Evolutionary conservation across 2,113 vertebrate genomes (phyloP).

Genomic region (Casuarius casuarius): DNA sequence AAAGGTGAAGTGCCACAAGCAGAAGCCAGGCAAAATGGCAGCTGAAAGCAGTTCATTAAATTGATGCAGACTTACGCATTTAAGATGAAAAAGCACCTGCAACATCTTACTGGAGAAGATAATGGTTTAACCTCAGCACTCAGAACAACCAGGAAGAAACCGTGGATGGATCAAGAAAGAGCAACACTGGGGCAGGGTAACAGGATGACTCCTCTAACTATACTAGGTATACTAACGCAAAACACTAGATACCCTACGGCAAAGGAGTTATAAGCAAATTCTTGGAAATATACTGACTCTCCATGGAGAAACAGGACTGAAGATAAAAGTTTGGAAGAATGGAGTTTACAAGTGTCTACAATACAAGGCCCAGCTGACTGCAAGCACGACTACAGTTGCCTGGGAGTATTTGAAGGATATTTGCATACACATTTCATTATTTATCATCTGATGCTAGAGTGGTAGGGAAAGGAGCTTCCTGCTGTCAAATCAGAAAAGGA

Average conservation of each 20-base stretch:
- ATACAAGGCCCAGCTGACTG: not conserved
- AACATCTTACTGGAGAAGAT: not conserved
- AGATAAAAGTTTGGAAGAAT: not conserved
- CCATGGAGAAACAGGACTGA: not conserved
- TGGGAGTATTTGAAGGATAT: not conserved
- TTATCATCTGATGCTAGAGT: not conserved
- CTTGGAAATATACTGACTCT: not conserved
- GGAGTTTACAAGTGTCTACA: not conserved
- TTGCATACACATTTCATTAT: not conserved
- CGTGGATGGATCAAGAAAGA: not conserved
- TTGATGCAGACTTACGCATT: not conserved
- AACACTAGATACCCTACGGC: not conserved
- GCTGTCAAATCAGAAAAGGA: constrained; percentile 23
- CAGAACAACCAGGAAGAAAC: not conserved
- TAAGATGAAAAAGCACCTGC: not conserved
- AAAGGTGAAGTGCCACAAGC: not conserved
- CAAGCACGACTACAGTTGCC: not conserved
- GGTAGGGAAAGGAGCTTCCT: not conserved
- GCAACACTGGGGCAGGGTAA: not conserved
- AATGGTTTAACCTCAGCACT: not conserved
- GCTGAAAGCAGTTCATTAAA: not conserved
- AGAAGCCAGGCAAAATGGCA: not conserved
- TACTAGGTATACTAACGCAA: not conserved
- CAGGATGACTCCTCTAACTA: not conserved
- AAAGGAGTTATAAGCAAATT: not conserved